These are phyloP conservation scores for Aldabrachelys gigantea DNA, from an alignment of 2,113 vertebrate species.

Conservation along the genomic window DNA sequence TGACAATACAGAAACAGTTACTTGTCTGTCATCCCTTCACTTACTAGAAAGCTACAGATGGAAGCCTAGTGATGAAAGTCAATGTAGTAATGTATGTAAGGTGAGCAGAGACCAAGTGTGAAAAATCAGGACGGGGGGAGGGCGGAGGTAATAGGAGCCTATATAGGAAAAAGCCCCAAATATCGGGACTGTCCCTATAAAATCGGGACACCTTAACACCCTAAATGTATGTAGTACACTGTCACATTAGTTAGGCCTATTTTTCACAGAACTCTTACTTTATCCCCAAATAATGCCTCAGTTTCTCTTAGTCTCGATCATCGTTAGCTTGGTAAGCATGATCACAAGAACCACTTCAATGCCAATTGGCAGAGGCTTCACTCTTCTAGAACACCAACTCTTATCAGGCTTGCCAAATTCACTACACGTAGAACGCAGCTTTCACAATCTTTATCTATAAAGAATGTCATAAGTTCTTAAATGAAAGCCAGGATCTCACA, in stretches of 20 bases:
- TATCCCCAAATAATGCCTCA: background rate
- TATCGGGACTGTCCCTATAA: too few relatives aligned
- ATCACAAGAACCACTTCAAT: background rate
- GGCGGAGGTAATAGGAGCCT: too few relatives aligned
- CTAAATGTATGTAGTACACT: background rate
- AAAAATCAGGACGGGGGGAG: too few relatives aligned
- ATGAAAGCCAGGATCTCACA: background rate
- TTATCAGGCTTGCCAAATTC: background rate
- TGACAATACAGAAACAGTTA: background rate
- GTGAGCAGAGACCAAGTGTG: too few relatives aligned
- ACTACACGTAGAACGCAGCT: background rate
- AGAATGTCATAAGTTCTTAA: background rate
- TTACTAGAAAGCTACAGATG: background rate
- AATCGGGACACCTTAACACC: too few relatives aligned
- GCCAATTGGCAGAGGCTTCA: too few relatives aligned
- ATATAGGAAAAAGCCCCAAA: too few relatives aligned
- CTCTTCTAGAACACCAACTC: background rate
- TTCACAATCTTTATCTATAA: background rate
- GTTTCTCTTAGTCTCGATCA: background rate
- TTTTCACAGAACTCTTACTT: background rate
- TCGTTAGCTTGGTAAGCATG: background rate
- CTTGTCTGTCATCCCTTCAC: background rate
- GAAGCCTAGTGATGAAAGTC: background rate
- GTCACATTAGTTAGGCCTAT: background rate
- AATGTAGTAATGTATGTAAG: background rate